Evolutionary conservation across 2,888 invertebrate genomes (phyloP), one percentile per base, ranked within the genome.

Genomic region (Hemithea aestivaria): DNA sequence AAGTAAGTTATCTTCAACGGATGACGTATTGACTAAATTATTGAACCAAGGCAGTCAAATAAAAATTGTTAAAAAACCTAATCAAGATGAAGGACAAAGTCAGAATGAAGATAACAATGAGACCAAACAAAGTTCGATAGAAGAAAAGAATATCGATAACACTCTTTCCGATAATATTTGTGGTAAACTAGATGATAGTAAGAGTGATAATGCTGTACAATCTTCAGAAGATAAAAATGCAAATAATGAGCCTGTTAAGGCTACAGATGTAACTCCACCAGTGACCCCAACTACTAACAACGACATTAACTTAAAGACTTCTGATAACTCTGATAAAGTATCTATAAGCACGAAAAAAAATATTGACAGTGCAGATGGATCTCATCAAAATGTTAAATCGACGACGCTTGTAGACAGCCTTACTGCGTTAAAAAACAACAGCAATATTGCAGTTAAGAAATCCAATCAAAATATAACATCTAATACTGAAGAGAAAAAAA

Each of bases 1-100:
- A 49, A 50, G 56, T 22, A 22, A 27, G 47, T 43, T 65, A 25
- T 62, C 56, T 46, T 64, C 71, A 21, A 68, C 80, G 2, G 66
- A 67, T 48, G 78, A 80, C 30, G 71, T 82, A 20, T 61, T 85
- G 25, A 71, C 79, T 11, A 84, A 81, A 60, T 60, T 85, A 48
- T 57, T 83, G 7, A 79, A 68, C 46, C 78, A 82, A 54, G 74
- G 79, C 56, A 81, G 65, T 62, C 75, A 83, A 66, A 75, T 87
- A 43, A 81, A 79, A 70, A 78, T 85, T 27, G 61, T 80, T 1
- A 85, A 80, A 54, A 84, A 73, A 51, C 32, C 53, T 32, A 50
- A 47, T 30, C 29, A 48, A 22, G 56, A 58, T 38, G 45, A 45
- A 12, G 41, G 31, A 10, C 7, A 10, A 10, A 11, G 7, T 16